phyloP scores from a whole-genome alignment of 1,140 invertebrate species.

The Coelopa frigida region DNA sequence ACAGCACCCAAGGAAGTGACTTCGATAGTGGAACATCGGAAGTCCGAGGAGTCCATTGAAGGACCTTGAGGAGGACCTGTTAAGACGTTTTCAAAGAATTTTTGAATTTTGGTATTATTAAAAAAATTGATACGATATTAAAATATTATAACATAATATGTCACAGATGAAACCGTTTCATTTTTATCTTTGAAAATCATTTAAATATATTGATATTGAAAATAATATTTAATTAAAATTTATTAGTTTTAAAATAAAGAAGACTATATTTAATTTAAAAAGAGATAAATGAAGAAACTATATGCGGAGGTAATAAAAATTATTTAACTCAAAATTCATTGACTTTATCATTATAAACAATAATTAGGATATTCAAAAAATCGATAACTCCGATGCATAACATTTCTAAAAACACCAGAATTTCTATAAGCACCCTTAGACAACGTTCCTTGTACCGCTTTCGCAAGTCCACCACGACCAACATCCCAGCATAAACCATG shows the following conservation, averaged over 20 bases:
- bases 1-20: not conserved
- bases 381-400: too few relatives aligned
- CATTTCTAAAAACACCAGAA: too few relatives aligned
- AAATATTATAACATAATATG: not conserved
- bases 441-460: not conserved
- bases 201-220: too few relatives aligned
- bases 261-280: too few relatives aligned
- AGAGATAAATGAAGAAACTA: too few relatives aligned
- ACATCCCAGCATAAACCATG: not conserved
- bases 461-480: conserved; percentile 4
- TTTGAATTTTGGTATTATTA: not conserved
- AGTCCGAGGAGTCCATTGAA: not conserved
- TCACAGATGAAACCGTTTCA: conserved; percentile 4
- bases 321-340: too few relatives aligned
- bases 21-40: not conserved
- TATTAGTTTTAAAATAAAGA: too few relatives aligned
- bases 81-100: conserved; percentile 7
- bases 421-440: conserved; percentile 4
- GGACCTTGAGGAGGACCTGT: not conserved
- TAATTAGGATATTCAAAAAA: too few relatives aligned
- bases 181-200: too few relatives aligned
- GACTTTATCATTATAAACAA: too few relatives aligned
- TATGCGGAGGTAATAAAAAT: too few relatives aligned
- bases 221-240: too few relatives aligned
- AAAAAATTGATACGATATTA: not conserved